A percentile compares a stretch with the other conserved stretches of the same genome.
phyloP scores from a whole-genome alignment of 53 echinoderm and acorn worm genomes.

The Luidia sarsii region DNA sequence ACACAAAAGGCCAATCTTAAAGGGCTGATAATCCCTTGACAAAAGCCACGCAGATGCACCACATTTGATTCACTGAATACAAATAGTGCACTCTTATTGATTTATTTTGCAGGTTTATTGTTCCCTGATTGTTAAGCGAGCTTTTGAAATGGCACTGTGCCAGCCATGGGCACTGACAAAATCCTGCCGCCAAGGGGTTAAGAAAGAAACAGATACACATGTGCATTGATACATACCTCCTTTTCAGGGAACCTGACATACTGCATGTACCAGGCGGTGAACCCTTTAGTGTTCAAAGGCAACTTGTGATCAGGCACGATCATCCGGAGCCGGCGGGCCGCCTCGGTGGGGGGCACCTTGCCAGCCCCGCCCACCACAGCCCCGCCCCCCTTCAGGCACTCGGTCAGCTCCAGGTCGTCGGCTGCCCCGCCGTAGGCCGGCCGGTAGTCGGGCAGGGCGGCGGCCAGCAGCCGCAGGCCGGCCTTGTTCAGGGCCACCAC shows the following conservation, averaged over 20 bases:
- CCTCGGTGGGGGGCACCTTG: conserved; percentile 44
- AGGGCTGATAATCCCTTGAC: too few relatives aligned
- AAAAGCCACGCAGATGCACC: too few relatives aligned
- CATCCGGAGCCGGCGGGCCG: conserved; percentile 70
- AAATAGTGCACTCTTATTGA: too few relatives aligned
- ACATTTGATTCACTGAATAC: too few relatives aligned
- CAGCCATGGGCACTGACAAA: too few relatives aligned
- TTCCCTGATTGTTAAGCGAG: too few relatives aligned
- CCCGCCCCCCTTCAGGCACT: conserved; percentile 61
- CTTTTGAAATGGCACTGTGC: too few relatives aligned
- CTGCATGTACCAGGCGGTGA: conserved; percentile 74
- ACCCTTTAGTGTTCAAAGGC: conserved; percentile 62
- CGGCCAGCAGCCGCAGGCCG: conserved; percentile 55
- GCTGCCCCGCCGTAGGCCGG: conserved; percentile 55
- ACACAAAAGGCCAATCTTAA: too few relatives aligned
- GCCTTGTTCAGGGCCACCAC: conserved; percentile 63
- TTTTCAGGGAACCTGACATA: conserved; percentile 64
- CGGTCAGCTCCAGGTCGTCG: conserved; percentile 68
- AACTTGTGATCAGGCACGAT: conserved; percentile 79
- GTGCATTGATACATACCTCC: conserved; percentile 53
- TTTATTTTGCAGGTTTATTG: too few relatives aligned
- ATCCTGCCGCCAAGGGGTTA: too few relatives aligned
- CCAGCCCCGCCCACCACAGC: conserved; percentile 60
- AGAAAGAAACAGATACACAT: background rate
- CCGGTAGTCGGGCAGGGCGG: conserved; percentile 52